Conservation (phyloP, 2,888 invertebrate genomes). For the Odontocolon sp. region DNA sequence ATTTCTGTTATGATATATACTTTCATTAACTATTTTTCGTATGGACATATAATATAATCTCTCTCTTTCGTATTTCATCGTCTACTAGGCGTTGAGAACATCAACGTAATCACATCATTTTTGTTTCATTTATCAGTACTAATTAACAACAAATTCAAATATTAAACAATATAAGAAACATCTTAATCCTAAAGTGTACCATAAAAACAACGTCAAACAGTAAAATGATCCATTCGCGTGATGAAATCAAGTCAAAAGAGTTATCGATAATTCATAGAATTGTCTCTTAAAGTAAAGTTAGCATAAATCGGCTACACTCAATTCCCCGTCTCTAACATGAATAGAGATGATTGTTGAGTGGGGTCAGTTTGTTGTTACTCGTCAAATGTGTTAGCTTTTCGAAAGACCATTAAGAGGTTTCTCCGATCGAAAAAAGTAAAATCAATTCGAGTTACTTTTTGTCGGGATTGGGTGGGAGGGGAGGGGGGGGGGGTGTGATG, state of each 20-base stretch:
- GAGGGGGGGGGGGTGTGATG: background rate
- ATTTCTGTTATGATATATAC: constrained; percentile 60
- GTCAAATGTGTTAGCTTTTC: constrained; percentile 44
- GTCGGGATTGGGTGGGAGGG: background rate
- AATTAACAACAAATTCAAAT: constrained; percentile 74
- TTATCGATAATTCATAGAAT: constrained; percentile 68
- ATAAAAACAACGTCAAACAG: constrained; percentile 73
- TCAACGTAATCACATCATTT: constrained; percentile 72
- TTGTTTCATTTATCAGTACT: constrained; percentile 64
- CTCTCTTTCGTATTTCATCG: constrained; percentile 70
- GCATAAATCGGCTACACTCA: constrained; percentile 69
- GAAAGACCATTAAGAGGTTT: constrained; percentile 45
- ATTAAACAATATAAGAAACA: constrained; percentile 72
- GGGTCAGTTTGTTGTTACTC: constrained; percentile 61
- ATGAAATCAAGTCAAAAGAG: constrained; percentile 78
- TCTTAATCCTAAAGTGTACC: constrained; percentile 60
- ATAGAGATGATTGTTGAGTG: constrained; percentile 59
- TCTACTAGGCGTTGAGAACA: constrained; percentile 70
- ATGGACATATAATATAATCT: constrained; percentile 75
- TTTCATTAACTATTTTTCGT: constrained; percentile 62
- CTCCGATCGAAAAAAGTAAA: constrained; percentile 48
- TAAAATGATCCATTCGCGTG: constrained; percentile 75
- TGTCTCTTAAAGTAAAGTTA: constrained; percentile 67
- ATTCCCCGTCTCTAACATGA: constrained; percentile 62
- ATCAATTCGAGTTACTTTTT: constrained; percentile 54